These are phyloP conservation scores for Acleris sparsana DNA, from an alignment of 2,888 invertebrate genomes.

Conservation along the genomic window DNA sequence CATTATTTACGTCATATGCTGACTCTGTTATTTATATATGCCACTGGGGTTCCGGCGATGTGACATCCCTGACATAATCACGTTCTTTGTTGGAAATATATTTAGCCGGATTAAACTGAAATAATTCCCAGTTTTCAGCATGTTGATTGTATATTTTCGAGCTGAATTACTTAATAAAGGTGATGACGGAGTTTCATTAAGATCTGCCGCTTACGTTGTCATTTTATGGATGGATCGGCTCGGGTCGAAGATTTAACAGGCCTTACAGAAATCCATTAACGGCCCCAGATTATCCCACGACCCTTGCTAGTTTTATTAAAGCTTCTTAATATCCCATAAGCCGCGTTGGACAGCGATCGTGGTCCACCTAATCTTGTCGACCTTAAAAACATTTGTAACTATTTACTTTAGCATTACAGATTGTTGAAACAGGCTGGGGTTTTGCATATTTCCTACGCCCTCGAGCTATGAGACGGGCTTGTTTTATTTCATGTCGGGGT, in stretches of 20 bases:
- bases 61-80: slow-evolving; percentile 32
- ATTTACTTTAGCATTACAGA: slow-evolving; percentile 12
- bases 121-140: not conserved
- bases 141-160: too few species aligned
- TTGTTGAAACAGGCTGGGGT: slow-evolving; percentile 2
- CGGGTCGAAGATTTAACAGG: slow-evolving; percentile 51
- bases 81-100: slow-evolving; percentile 28
- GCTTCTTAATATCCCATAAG: slow-evolving; percentile 40
- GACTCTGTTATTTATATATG: slow-evolving; percentile 51
- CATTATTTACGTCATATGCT: slow-evolving; percentile 61
- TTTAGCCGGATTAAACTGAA: slow-evolving; percentile 8
- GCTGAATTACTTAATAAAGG: slow-evolving; percentile 17
- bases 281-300: slow-evolving; percentile 50
- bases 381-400: slow-evolving; percentile 24
- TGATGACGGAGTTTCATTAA: slow-evolving; percentile 23
- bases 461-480: not conserved
- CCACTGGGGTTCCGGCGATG: slow-evolving; percentile 35
- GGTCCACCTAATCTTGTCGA: slow-evolving; percentile 32
- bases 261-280: slow-evolving; percentile 57
- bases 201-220: slow-evolving; percentile 13
- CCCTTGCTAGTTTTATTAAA: slow-evolving; percentile 47
- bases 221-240: slow-evolving; percentile 29
- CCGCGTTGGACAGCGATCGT: slow-evolving; percentile 37
- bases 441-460: slow-evolving; percentile 3
- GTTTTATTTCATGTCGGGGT: slow-evolving; percentile 2